Percentiles rank a stretch among this genome's conserved stretches.
Conservation (phyloP, 1,140 invertebrate genomes). For the Habropoda laboriosa region DNA sequence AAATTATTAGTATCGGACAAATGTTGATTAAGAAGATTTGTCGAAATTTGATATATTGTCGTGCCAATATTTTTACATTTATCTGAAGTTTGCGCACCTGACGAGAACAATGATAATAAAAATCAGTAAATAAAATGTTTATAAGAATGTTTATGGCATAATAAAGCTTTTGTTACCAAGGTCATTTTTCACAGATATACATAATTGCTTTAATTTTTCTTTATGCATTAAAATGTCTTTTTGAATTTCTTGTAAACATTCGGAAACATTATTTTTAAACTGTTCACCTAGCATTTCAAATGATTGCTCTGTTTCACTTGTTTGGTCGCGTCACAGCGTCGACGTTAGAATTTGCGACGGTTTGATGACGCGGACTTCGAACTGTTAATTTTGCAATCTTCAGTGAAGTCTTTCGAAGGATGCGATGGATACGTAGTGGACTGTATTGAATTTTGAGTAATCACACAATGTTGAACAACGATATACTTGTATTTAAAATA, state of each 20-base stretch:
- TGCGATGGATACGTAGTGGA: too few species aligned
- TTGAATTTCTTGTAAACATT: conserved; percentile 69
- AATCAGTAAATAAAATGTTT: conserved; percentile 4
- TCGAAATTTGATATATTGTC: conserved; percentile 66
- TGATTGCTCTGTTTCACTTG: conserved; percentile 72
- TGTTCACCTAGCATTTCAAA: conserved; percentile 69
- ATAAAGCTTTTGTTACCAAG: conserved; percentile 63
- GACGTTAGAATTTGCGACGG: too few species aligned
- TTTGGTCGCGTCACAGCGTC: too few species aligned
- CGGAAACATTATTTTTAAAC: conserved; percentile 68
- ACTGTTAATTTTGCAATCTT: too few species aligned
- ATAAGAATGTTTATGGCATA: not conserved
- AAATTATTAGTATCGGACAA: conserved; percentile 56
- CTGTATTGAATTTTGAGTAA: too few species aligned
- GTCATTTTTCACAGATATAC: conserved; percentile 66
- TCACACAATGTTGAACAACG: too few species aligned
- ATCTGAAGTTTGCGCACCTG: conserved; percentile 51
- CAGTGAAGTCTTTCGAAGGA: too few species aligned
- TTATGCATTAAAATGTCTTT: conserved; percentile 67
- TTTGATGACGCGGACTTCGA: too few species aligned
- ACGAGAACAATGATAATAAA: conserved; percentile 27
- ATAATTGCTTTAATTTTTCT: conserved; percentile 70
- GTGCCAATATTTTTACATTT: conserved; percentile 62
- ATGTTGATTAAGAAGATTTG: conserved; percentile 63
- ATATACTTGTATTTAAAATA: too few species aligned